Conservation (phyloP, 2,888 invertebrate genomes). For the Netelia virgata region DNA sequence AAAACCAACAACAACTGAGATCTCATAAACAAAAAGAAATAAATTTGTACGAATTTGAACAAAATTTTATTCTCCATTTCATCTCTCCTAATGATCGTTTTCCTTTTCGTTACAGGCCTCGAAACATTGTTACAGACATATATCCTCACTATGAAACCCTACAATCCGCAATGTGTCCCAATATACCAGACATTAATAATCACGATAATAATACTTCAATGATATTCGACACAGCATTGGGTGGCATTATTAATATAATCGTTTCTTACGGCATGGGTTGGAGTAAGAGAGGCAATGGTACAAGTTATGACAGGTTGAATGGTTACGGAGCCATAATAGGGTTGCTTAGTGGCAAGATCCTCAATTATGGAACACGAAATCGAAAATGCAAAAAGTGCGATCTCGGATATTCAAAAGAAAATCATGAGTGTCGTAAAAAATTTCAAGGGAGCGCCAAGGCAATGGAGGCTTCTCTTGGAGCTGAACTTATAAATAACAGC, state of each 20-base stretch:
- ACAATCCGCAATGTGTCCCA: too few species aligned
- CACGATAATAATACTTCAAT: too few species aligned
- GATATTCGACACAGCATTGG: not conserved
- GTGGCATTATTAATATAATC: not conserved
- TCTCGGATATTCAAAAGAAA: not conserved
- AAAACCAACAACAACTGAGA: too few species aligned
- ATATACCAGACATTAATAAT: too few species aligned
- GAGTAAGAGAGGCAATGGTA: constrained; percentile 1
- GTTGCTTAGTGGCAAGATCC: not conserved
- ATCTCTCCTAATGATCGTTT: too few species aligned
- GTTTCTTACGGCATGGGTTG: constrained; percentile 17
- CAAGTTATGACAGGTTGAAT: constrained; percentile 11
- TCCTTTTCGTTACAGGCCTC: not conserved
- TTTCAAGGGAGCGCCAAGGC: constrained; percentile 16
- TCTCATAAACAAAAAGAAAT: too few species aligned
- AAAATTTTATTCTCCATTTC: too few species aligned
- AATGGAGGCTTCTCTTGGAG: constrained; percentile 70
- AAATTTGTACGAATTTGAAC: too few species aligned
- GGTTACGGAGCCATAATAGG: constrained; percentile 7
- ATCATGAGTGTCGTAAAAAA: constrained; percentile 6
- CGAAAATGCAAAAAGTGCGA: not conserved
- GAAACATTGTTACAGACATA: not conserved
- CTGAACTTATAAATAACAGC: constrained; percentile 54
- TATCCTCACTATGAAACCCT: not conserved
- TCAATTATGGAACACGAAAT: not conserved